These are phyloP conservation scores for Rhadinocentrus ornatus DNA, from an alignment of 2,797 vertebrate genomes.

Conservation along the genomic window DNA sequence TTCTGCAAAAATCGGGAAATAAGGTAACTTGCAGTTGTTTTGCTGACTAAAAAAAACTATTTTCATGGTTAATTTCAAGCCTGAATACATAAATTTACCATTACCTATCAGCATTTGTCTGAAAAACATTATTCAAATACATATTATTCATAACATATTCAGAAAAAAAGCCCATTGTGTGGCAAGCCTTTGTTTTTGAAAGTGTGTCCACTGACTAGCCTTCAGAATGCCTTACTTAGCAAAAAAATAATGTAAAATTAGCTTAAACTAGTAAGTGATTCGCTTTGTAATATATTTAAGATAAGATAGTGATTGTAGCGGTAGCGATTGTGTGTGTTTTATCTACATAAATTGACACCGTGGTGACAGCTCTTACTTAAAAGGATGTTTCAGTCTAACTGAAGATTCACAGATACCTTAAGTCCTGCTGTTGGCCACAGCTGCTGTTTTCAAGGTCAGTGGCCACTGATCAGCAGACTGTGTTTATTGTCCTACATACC, in stretches of 20 bases:
- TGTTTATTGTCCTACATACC: constrained; percentile 67
- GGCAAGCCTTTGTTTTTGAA: background rate
- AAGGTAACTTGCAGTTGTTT: background rate
- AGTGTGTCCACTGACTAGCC: background rate
- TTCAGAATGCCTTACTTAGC: background rate
- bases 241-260: constrained; percentile 13
- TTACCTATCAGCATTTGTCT: background rate
- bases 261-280: constrained; percentile 6
- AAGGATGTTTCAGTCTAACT: constrained; percentile 46
- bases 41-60: background rate
- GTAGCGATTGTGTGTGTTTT: constrained; percentile 8
- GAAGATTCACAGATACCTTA: constrained; percentile 64
- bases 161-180: background rate
- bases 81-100: background rate
- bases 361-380: constrained; percentile 50
- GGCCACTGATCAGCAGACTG: constrained; percentile 26
- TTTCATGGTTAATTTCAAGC: background rate
- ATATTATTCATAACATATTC: background rate
- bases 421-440: constrained; percentile 56
- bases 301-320: background rate
- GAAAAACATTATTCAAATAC: too few relatives aligned
- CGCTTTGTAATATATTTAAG: constrained; percentile 16
- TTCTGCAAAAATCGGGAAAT: background rate
- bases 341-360: constrained; percentile 44
- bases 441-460: constrained; percentile 56